Conservation (phyloP, 2,113 vertebrate species). For the Pithys albifrons region DNA sequence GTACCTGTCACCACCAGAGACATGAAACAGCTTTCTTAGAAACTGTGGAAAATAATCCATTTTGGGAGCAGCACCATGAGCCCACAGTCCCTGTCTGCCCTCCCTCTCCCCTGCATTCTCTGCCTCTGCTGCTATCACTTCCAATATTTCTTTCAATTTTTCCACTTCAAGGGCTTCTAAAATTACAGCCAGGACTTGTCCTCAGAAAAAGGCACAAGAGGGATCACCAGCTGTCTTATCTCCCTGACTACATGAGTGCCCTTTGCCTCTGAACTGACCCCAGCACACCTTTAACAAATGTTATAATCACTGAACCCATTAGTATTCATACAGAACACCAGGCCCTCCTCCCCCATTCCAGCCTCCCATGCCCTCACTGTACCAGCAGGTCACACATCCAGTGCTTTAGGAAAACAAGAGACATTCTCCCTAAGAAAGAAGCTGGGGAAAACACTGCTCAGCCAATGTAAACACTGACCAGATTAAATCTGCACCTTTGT, state of each 20-base stretch:
- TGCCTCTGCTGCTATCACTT: neutral
- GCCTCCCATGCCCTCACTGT: neutral
- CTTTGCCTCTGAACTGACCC: neutral
- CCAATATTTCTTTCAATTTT: neutral
- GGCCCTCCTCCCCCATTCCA: neutral
- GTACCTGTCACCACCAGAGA: neutral
- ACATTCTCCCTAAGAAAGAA: neutral
- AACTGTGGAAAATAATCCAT: neutral
- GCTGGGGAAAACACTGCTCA: neutral
- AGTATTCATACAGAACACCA: neutral
- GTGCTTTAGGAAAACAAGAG: neutral
- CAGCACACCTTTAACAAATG: neutral
- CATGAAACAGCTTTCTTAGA: neutral
- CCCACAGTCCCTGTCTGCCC: neutral
- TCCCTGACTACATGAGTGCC: neutral
- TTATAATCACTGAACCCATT: neutral
- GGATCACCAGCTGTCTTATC: slow-evolving; percentile 1
- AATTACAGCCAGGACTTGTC: slow-evolving; percentile 5
- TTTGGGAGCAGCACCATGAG: neutral
- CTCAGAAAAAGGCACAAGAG: neutral
- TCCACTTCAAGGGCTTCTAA: neutral
- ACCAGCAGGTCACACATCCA: neutral
- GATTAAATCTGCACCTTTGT: neutral
- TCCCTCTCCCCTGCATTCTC: neutral
- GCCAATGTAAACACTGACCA: rapidly evolving